Percentiles rank a stretch among this genome's conserved stretches.
Evolutionary conservation across 2,888 invertebrate species (phyloP).

Genomic region (Apeira syringaria): DNA sequence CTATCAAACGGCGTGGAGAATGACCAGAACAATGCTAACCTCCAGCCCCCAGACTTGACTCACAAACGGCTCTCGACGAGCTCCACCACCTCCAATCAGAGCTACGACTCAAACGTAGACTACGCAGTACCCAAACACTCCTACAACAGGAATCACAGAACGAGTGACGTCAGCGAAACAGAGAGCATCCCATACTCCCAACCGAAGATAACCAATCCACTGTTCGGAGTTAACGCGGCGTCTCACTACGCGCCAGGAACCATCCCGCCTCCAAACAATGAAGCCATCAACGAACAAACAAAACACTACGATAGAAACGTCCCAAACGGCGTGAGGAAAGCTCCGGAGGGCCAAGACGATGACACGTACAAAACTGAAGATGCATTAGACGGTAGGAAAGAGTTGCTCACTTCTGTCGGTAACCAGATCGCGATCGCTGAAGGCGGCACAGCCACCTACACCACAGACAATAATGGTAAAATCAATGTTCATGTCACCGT

Average conservation of each 20-base stretch:
- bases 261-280: conserved; percentile 37
- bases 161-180: conserved; percentile 53
- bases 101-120: conserved; percentile 72
- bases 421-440: conserved; percentile 77
- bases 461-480: conserved; percentile 92
- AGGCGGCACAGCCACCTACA: conserved; percentile 83
- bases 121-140: conserved; percentile 69
- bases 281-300: conserved; percentile 46
- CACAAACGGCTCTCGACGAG: conserved; percentile 74
- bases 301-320: conserved; percentile 62
- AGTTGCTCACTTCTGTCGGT: conserved; percentile 56
- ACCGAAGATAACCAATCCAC: conserved; percentile 68
- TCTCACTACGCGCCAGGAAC: conserved; percentile 72
- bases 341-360: conserved; percentile 93
- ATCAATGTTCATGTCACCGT: conserved; percentile 95
- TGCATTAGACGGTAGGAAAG: conserved; percentile 84
- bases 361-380: conserved; percentile 86
- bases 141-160: conserved; percentile 56
- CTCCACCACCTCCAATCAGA: conserved; percentile 74
- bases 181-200: conserved; percentile 50
- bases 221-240: conserved; percentile 78
- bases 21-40: conserved; percentile 71
- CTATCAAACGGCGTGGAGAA: conserved; percentile 76
- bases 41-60: conserved; percentile 57
- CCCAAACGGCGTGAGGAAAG: conserved; percentile 84